phyloP scores from a whole-genome alignment of 2,888 invertebrate species.

The Tridacna gigas region DNA sequence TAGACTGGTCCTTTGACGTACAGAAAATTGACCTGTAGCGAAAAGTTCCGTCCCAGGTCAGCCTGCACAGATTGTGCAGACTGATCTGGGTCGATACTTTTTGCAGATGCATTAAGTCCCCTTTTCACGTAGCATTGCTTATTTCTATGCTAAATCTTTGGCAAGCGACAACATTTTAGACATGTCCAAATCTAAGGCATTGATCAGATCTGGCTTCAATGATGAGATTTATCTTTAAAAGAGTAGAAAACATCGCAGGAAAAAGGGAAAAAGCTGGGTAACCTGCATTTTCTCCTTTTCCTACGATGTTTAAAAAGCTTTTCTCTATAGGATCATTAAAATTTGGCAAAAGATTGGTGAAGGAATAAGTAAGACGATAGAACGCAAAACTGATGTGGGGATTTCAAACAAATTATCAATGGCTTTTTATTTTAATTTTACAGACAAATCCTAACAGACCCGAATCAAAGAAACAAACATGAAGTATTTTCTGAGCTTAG shows the following conservation, averaged over 20 bases:
- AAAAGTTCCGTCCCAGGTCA: no score
- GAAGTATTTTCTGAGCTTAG: background rate
- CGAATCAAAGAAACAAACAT: background rate
- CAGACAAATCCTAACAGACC: background rate
- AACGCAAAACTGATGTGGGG: background rate
- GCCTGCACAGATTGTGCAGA: no score
- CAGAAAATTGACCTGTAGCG: no score
- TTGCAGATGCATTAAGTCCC: no score
- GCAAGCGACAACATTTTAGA: background rate
- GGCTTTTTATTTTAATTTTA: background rate
- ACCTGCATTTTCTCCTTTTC: background rate
- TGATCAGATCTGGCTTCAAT: background rate
- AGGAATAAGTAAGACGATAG: background rate
- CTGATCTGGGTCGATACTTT: no score
- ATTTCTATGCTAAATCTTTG: no score
- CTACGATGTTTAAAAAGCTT: background rate
- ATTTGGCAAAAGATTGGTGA: background rate
- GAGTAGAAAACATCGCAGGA: background rate
- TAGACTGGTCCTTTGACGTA: no score
- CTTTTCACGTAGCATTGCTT: no score
- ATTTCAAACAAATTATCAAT: background rate
- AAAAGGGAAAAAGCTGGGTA: background rate
- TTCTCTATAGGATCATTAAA: background rate
- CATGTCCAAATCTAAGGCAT: background rate
- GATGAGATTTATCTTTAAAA: background rate